Evolutionary conservation across 2,797 vertebrate species (phyloP), one percentile per base, ranked within the genome.

Genomic region (Mastacembelus armatus): DNA sequence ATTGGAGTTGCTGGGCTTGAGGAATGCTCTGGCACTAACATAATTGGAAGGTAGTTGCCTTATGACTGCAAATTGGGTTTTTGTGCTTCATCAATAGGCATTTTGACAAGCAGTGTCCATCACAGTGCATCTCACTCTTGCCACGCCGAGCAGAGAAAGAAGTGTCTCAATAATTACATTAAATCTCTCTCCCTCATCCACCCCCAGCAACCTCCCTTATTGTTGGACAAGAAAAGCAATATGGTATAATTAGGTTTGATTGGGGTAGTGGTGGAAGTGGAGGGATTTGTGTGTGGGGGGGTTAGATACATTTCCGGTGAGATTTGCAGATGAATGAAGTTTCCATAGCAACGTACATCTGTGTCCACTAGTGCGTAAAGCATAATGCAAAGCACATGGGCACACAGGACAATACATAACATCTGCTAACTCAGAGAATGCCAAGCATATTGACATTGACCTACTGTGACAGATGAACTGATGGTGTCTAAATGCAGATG

Each of bases 221-320:
- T 95, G 95, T 96, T 91, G 94, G 94, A 96, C 96, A 95, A 95
- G 95, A 96, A 97, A 96, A 96, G 96, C 96, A 94, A 95, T 95
- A 95, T 94, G 95, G 95, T 95, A 94, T 97, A 96, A 97, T 98
- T 96, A 97, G 95, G 94, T 95, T 95, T 96, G 96, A 97, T 96
- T 96, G 94, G 96, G 94, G 80, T 43, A 62, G 76, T 48, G 64
- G 76, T 7, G 40, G 71, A 44, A 60, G 64, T 52, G 49, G 39
- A 24, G 35, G 36, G 7, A 38, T n/a, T n/a, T n/a, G n/a, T n/a
- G n/a, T n/a, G n/a, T n/a, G 38, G 60, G 56, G 14, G 65, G 52
- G 18, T 65, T 63, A 89, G 93, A 92, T 92, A 91, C 91, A 87
- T 95, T 96, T 97, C 95, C 93, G 92, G 94, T 96, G 94, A 94